Evolutionary conservation across 1,140 invertebrate genomes (phyloP), one percentile per base, ranked within the genome.

Genomic region (Drosophila nasuta): DNA sequence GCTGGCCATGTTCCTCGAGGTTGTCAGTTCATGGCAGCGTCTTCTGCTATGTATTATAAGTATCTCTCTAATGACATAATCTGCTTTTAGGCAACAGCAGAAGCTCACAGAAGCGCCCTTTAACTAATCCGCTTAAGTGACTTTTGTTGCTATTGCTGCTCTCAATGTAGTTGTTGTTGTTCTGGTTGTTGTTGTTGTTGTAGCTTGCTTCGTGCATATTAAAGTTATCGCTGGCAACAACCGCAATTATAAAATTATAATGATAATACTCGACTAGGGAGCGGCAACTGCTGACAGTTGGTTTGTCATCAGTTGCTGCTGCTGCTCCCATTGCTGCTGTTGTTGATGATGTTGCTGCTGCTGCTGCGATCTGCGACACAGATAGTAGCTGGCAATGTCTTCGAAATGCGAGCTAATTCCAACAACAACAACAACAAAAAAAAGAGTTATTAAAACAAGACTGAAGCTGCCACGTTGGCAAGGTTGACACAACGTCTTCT

Each of bases 241-340:
- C 78, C 85, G 85, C 85, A 89, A 89, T 89, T 89, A 89, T 89
- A 89, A 89, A 89, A 89, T 89, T 89, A 89, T 89, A 89, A 89
- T 89, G 85, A 89, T 89, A 89, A 89, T 89, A 80, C 71, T 79
- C 78, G 46, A 76, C 85, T 81, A 70, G 81, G 77, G 85, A 89
- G 81, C 75, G 74, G 74, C 77, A 83, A 77, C 73, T 79, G 83
- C 80, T 89, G 83, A 89, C 85, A 89, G 83, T 89, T 71, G 70
- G 74, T 79, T 76, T 88, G 85, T 85, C 81, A 85, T 85, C 41
- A 43, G 41, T 43, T 68, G 43, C 43, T 59, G 43, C 15, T 20
- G 3, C 20, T 25, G 20, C 20, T 25, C 20, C 20, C 20, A 25
- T 25, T 25, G 20, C 62, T 75, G 38, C 4, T 25, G 20, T 57